Percentiles rank a stretch among this genome's conserved stretches.
phyloP scores from a whole-genome alignment of 2,888 invertebrate species.

The Conistra vaccinii region DNA sequence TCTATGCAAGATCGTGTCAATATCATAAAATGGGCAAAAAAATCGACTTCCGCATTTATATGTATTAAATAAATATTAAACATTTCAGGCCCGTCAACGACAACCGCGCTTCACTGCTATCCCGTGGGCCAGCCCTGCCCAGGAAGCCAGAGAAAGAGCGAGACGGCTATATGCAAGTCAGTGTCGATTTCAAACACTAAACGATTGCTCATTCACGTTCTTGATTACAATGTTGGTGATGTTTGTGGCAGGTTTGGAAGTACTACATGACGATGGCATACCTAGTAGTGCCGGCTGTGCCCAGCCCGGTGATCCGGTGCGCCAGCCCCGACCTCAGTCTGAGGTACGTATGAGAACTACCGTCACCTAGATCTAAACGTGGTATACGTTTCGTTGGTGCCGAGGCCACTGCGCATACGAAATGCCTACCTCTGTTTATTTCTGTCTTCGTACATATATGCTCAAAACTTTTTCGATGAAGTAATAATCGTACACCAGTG shows the following conservation, averaged over 20 bases:
- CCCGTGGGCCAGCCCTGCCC: constrained; percentile 95
- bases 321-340: constrained; percentile 98
- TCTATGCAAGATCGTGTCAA: background rate
- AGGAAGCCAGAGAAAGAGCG: constrained; percentile 98
- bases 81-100: constrained; percentile 97
- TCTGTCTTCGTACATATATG: background rate
- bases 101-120: constrained; percentile 97
- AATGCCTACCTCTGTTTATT: background rate
- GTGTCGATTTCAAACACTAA: constrained; percentile 29
- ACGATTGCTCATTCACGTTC: background rate
- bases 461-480: background rate
- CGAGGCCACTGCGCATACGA: constrained; percentile 18
- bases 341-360: constrained; percentile 90
- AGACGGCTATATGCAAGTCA: constrained; percentile 96
- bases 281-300: constrained; percentile 97
- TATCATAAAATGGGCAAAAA: background rate
- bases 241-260: constrained; percentile 94
- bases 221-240: background rate
- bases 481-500: constrained; percentile 26
- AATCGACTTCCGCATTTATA: background rate
- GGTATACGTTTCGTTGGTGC: constrained; percentile 16
- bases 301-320: constrained; percentile 96
- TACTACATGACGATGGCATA: constrained; percentile 99
- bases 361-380: constrained; percentile 10
- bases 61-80: background rate